Conservation (phyloP, 1,140 invertebrate genomes). For the Acromyrmex charruanus region DNA sequence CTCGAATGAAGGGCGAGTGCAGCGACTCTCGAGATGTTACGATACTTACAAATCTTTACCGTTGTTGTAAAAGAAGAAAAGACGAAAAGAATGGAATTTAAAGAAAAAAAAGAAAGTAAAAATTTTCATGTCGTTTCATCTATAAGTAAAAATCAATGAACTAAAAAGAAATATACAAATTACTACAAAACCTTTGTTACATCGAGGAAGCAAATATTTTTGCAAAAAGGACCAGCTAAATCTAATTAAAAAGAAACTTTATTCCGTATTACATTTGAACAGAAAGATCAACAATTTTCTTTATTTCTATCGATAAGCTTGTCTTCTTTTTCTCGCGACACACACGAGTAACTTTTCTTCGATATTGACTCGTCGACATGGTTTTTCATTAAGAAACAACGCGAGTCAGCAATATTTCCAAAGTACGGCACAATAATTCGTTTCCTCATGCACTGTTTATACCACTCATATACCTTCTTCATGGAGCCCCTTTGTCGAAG, state of each 20-base stretch:
- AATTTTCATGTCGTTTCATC: neutral
- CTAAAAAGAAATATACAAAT: conserved; percentile 3
- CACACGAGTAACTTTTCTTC: neutral
- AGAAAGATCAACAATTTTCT: conserved; percentile 1
- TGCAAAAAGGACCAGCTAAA: neutral
- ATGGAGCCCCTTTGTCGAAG: conserved; percentile 35
- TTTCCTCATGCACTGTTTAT: conserved; percentile 73
- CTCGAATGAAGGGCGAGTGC: conserved; percentile 69
- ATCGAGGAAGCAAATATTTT: neutral
- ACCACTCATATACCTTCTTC: conserved; percentile 71
- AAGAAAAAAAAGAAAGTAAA: neutral
- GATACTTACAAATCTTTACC: conserved; percentile 35
- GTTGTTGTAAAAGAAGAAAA: conserved; percentile 1
- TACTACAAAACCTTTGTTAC: neutral
- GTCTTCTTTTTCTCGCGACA: neutral
- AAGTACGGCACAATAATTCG: conserved; percentile 73
- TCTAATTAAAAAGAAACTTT: conserved; percentile 13
- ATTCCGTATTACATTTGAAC: conserved; percentile 35
- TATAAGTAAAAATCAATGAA: neutral
- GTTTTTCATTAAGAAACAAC: conserved; percentile 67
- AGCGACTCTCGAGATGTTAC: conserved; percentile 27
- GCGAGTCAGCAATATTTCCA: conserved; percentile 61
- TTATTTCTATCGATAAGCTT: conserved; percentile 2
- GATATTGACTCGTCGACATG: conserved; percentile 37
- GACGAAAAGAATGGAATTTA: neutral